Evolutionary conservation across 2,113 vertebrate genomes (phyloP), one percentile per base, ranked within the genome.

Genomic region (Scatophagus argus): DNA sequence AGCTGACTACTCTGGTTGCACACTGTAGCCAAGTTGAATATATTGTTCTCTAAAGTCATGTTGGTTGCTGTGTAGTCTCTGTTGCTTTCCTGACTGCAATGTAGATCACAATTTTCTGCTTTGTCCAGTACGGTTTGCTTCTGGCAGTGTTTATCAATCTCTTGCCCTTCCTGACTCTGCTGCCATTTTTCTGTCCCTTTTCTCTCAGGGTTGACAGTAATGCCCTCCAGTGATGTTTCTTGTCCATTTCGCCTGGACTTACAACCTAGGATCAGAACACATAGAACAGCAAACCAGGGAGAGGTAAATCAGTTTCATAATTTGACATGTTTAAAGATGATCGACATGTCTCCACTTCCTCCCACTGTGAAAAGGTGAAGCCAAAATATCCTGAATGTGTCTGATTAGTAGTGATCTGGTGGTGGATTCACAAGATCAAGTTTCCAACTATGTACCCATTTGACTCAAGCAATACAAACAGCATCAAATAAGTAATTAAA

Each of bases 241-340:
- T 34, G 25, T 1, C 23, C 44, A 16, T 46, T 56, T 62, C 5
- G 32, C 21, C 56, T 75, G 16, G 34, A 39, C 19, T 13, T 13
- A 44, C 58, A 63, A n/a, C 47, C 87, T 84, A 47, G 8, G 29
- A 41, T 9, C 8, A 55, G 69, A 66, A 68, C 23, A 69, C 1
- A 1, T 54, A 68, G 11, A n/a, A 7, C 1, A 14, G n/a, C 8
- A 79, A 16, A 58, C 6, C 52, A 19, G 14, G 5, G 60, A 27
- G 19, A 12, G 4, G 8, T 51, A 19, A 64, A 34, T 41, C 25
- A 41, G 13, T 14, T 4, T 14, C 2, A 21, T 23, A n/a, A n/a
- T n/a, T n/a, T n/a, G n/a, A n/a, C n/a, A n/a, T n/a, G n/a, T n/a
- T n/a, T n/a, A n/a, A n/a, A n/a, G n/a, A n/a, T n/a, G n/a, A n/a